phyloP scores from a whole-genome alignment of 2,113 vertebrate species.

The Parus major region DNA sequence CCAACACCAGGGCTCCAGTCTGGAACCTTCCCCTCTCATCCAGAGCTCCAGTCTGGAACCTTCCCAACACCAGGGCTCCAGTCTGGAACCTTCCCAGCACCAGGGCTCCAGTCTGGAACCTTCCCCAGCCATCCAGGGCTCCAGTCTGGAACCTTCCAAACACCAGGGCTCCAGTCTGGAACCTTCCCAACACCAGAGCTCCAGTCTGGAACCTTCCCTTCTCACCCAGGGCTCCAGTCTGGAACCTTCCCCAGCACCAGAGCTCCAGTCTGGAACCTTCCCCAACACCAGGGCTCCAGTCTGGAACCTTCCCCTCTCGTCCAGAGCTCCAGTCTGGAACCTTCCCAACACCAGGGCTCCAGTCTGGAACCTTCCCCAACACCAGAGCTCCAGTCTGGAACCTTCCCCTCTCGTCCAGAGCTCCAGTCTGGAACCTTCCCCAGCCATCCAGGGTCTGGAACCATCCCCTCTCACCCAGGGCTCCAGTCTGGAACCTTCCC shows the following conservation, averaged over 20 bases:
- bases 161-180: not conserved
- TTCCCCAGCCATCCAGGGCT: too few species aligned
- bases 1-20: too few species aligned
- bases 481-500: not conserved
- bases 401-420: not conserved
- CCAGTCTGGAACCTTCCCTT: not conserved
- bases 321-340: not conserved
- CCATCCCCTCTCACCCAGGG: not conserved
- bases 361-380: not conserved
- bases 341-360: not conserved
- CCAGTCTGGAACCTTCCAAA: too few species aligned
- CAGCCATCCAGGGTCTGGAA: not conserved
- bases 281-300: not conserved
- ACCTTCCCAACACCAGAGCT: not conserved
- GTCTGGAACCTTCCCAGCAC: too few species aligned
- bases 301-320: not conserved
- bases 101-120: too few species aligned
- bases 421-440: not conserved
- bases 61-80: too few species aligned
- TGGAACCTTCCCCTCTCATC: too few species aligned
- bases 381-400: not conserved
- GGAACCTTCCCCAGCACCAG: not conserved
- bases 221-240: too few species aligned
- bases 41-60: too few species aligned
- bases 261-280: not conserved